These are phyloP conservation scores for Zaprionus camerounensis DNA, from an alignment of 1,140 invertebrate genomes.

Conservation along the genomic window DNA sequence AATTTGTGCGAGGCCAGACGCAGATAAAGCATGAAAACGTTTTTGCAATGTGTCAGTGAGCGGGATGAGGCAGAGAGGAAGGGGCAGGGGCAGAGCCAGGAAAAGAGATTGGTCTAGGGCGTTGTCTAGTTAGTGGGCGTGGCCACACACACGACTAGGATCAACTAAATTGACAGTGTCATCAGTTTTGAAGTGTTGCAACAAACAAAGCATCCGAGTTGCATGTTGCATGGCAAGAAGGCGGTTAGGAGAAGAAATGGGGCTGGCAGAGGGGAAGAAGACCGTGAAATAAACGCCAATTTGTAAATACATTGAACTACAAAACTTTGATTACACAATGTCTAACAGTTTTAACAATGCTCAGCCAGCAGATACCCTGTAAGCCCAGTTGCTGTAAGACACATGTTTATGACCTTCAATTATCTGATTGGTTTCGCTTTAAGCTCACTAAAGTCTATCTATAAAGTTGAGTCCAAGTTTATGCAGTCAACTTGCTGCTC, in stretches of 20 bases:
- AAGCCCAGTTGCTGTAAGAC: neutral
- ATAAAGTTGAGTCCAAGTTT: conserved; percentile 1
- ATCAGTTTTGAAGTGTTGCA: conserved; percentile 70
- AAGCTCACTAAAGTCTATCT: neutral
- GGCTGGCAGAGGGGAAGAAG: too few species aligned
- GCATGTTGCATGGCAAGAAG: conserved; percentile 6
- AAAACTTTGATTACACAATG: neutral
- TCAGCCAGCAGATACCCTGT: neutral
- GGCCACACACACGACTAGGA: conserved; percentile 18
- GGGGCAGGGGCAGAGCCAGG: neutral
- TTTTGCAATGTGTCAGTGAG: conserved; percentile 61
- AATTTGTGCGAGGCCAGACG: conserved; percentile 67
- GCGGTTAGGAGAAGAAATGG: neutral
- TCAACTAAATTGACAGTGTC: conserved; percentile 73
- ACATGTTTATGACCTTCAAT: neutral
- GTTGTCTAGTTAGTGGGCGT: conserved; percentile 11
- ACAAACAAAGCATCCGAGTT: conserved; percentile 1
- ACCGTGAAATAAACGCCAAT: conserved; percentile 24
- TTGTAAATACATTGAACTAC: conserved; percentile 19
- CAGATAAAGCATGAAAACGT: conserved; percentile 72
- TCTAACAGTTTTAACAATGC: neutral
- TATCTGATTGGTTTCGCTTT: conserved; percentile 5
- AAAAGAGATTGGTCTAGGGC: neutral
- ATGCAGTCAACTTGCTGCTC: neutral
- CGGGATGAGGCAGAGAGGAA: neutral